These are phyloP conservation scores for Pseudomyrmex flavicornis DNA, from an alignment of 1,140 invertebrate genomes.

Conservation along the genomic window DNA sequence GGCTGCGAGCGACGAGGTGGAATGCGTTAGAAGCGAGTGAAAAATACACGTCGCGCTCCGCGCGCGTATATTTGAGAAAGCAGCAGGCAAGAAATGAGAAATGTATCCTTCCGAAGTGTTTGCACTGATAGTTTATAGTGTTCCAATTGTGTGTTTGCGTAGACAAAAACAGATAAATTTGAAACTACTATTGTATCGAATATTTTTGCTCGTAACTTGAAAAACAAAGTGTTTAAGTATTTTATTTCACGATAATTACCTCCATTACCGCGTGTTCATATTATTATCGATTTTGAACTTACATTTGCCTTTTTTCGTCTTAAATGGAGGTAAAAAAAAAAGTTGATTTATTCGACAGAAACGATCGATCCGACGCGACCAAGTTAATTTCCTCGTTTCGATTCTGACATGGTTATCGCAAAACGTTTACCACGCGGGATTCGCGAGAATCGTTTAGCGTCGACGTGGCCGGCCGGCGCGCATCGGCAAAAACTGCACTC, in stretches of 20 bases:
- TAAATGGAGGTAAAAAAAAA: background rate
- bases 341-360: conserved; percentile 10
- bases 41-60: background rate
- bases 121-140: background rate
- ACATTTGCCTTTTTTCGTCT: too few relatives aligned
- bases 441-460: conserved; percentile 51
- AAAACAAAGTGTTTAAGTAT: too few relatives aligned
- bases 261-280: background rate
- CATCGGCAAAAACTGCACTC: conserved; percentile 44
- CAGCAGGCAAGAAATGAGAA: background rate
- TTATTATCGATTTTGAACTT: too few relatives aligned
- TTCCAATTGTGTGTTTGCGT: background rate
- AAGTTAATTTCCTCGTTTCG: conserved; percentile 42
- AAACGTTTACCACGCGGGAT: conserved; percentile 43
- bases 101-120: background rate
- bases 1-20: conserved; percentile 22
- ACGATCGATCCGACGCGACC: conserved; percentile 26
- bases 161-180: too few relatives aligned
- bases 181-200: too few relatives aligned
- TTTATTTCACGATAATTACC: too few relatives aligned
- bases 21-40: conserved; percentile 27
- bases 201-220: too few relatives aligned
- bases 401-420: conserved; percentile 48
- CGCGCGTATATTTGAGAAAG: background rate
- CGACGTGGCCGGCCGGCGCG: background rate